These are phyloP conservation scores for Epinotia demarniana DNA, from an alignment of 2,888 invertebrate genomes.

Conservation along the genomic window DNA sequence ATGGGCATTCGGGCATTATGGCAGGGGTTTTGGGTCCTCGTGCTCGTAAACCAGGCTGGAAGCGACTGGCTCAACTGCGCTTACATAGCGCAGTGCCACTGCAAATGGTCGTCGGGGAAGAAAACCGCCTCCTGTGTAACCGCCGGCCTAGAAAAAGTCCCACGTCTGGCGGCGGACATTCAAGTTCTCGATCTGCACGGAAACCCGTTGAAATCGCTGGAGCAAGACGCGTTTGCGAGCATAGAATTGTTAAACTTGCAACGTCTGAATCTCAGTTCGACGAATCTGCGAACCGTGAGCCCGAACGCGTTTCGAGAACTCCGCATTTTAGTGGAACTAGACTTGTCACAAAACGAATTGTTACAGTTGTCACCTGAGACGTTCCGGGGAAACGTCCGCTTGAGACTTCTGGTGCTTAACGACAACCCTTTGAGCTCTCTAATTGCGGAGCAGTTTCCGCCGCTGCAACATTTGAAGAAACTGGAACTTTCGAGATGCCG, in stretches of 20 bases:
- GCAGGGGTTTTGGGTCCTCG: slow-evolving; percentile 62
- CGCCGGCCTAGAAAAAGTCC: slow-evolving; percentile 89
- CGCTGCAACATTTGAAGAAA: slow-evolving; percentile 90
- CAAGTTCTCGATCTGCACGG: slow-evolving; percentile 91
- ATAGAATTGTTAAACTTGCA: slow-evolving; percentile 93
- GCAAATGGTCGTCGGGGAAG: slow-evolving; percentile 97
- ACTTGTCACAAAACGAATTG: slow-evolving; percentile 92
- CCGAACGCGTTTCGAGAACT: slow-evolving; percentile 93
- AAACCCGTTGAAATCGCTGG: slow-evolving; percentile 89
- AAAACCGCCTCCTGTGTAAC: slow-evolving; percentile 94
- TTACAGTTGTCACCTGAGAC: slow-evolving; percentile 90
- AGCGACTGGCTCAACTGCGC: slow-evolving; percentile 94
- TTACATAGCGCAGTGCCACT: slow-evolving; percentile 88
- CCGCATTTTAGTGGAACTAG: slow-evolving; percentile 93
- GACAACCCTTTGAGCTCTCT: slow-evolving; percentile 91
- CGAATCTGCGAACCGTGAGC: slow-evolving; percentile 89
- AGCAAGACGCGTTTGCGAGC: slow-evolving; percentile 90
- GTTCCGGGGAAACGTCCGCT: slow-evolving; percentile 92
- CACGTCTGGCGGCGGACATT: slow-evolving; percentile 82
- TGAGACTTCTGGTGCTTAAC: slow-evolving; percentile 90
- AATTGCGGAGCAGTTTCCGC: slow-evolving; percentile 91
- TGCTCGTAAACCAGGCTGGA: slow-evolving; percentile 65
- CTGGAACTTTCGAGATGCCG: slow-evolving; percentile 92
- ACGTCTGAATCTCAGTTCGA: slow-evolving; percentile 90
- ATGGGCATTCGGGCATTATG: slow-evolving; percentile 73